A percentile compares a stretch with the other conserved stretches of the same genome.
These are phyloP conservation scores for Chiloscyllium plagiosum DNA, from an alignment of 2,113 vertebrate species.

Conservation along the genomic window DNA sequence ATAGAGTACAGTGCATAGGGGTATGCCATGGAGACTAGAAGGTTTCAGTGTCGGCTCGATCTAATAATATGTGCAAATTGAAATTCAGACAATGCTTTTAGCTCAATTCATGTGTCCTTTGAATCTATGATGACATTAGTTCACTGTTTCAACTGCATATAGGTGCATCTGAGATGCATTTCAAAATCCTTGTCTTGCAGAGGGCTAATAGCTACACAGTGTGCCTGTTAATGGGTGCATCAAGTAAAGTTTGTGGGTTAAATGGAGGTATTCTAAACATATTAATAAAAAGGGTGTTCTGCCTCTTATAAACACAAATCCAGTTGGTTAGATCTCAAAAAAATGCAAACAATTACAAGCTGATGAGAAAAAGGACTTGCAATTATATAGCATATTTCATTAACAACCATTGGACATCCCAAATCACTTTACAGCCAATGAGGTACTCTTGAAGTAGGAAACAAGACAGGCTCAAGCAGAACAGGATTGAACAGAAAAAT, in stretches of 20 bases:
- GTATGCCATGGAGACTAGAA: neutral
- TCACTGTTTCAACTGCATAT: neutral
- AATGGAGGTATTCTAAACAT: neutral
- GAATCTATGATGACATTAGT: constrained; percentile 1
- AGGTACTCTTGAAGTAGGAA: neutral
- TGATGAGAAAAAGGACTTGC: neutral
- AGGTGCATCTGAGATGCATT: neutral
- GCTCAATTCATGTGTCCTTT: neutral
- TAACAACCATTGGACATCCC: neutral
- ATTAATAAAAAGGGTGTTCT: neutral
- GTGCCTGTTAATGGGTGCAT: neutral
- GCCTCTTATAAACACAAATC: neutral
- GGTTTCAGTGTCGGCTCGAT: neutral
- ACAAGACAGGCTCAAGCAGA: neutral
- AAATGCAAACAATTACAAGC: neutral
- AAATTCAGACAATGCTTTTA: neutral
- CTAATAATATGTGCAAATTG: neutral
- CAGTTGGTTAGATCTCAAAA: neutral
- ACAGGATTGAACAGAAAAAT: neutral
- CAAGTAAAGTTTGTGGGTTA: neutral
- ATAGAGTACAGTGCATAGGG: neutral
- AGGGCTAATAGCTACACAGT: neutral
- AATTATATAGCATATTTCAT: neutral
- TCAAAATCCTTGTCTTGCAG: neutral
- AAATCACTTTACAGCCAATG: neutral